These are phyloP conservation scores for Papilio protenor DNA, from an alignment of 2,888 invertebrate genomes.

Conservation along the genomic window DNA sequence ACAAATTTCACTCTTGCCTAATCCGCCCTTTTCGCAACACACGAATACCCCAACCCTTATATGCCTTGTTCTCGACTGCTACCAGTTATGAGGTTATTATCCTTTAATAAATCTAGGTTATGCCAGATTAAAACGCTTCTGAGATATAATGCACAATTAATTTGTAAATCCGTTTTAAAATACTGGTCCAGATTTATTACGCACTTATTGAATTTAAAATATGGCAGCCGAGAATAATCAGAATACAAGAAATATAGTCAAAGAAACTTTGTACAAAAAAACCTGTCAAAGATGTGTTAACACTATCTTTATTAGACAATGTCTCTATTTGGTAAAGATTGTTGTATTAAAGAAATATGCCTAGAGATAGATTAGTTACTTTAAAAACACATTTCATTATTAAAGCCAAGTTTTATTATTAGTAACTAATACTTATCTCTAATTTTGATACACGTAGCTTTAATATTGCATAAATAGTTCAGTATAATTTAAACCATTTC, in stretches of 20 bases:
- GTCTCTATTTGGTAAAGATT: too few species aligned
- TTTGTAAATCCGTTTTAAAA: slow-evolving; percentile 59
- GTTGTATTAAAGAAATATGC: too few species aligned
- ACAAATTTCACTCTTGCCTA: slow-evolving; percentile 82
- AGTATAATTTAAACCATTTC: slow-evolving; percentile 22
- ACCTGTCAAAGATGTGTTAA: too few species aligned
- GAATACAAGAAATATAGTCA: background rate
- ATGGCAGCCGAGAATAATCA: background rate
- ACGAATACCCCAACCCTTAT: slow-evolving; percentile 61
- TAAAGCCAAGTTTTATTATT: background rate
- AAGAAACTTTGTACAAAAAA: too few species aligned
- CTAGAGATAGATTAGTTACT: too few species aligned
- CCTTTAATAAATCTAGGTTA: slow-evolving; percentile 79
- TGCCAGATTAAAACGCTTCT: slow-evolving; percentile 64
- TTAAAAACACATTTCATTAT: background rate
- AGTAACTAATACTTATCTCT: background rate
- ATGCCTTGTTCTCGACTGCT: slow-evolving; percentile 72
- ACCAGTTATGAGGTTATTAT: slow-evolving; percentile 78
- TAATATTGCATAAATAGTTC: slow-evolving; percentile 30
- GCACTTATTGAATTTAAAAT: slow-evolving; percentile 13
- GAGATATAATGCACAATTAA: slow-evolving; percentile 66
- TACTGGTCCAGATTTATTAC: slow-evolving; percentile 22
- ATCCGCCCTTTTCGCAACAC: slow-evolving; percentile 76
- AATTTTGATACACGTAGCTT: background rate
- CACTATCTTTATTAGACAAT: too few species aligned